Evolutionary conservation across 2,113 vertebrate species (phyloP).

Genomic region (Lasiurus borealis): DNA sequence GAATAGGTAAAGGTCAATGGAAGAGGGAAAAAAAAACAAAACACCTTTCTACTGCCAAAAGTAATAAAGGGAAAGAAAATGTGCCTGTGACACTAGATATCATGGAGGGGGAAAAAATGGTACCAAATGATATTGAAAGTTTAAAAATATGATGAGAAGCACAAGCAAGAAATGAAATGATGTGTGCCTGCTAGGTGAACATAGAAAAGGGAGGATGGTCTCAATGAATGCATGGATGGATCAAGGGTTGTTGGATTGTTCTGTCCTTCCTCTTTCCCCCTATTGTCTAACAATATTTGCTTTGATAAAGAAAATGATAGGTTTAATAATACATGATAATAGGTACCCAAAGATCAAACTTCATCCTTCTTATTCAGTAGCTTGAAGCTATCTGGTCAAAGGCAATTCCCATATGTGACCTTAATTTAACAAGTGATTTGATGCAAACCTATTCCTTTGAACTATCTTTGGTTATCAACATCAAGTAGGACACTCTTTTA

Average conservation of each 20-base stretch:
- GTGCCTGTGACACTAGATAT: background rate
- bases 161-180: slow-evolving; percentile 61
- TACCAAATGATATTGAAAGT: slow-evolving; percentile 66
- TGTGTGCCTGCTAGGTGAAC: background rate
- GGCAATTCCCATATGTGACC: slow-evolving; percentile 54
- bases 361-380: slow-evolving; percentile 46
- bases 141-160: slow-evolving; percentile 63
- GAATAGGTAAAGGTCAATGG: slow-evolving; percentile 62
- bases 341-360: slow-evolving; percentile 70
- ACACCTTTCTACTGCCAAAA: slow-evolving; percentile 61
- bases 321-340: slow-evolving; percentile 54
- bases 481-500: slow-evolving; percentile 59
- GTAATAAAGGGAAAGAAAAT: slow-evolving; percentile 66
- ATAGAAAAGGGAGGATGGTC: background rate
- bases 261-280: background rate
- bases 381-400: slow-evolving; percentile 59
- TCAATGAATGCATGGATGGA: slow-evolving; percentile 50
- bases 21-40: background rate
- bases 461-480: slow-evolving; percentile 42
- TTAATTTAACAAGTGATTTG: slow-evolving; percentile 65
- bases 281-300: slow-evolving; percentile 54
- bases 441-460: slow-evolving; percentile 31
- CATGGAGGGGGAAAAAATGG: slow-evolving; percentile 58
- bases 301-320: slow-evolving; percentile 72
- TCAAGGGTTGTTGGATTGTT: slow-evolving; percentile 28